Percentiles rank a stretch among this genome's conserved stretches.
Conservation (phyloP, 2,113 vertebrate genomes). For the Cynopterus brachyotis region DNA sequence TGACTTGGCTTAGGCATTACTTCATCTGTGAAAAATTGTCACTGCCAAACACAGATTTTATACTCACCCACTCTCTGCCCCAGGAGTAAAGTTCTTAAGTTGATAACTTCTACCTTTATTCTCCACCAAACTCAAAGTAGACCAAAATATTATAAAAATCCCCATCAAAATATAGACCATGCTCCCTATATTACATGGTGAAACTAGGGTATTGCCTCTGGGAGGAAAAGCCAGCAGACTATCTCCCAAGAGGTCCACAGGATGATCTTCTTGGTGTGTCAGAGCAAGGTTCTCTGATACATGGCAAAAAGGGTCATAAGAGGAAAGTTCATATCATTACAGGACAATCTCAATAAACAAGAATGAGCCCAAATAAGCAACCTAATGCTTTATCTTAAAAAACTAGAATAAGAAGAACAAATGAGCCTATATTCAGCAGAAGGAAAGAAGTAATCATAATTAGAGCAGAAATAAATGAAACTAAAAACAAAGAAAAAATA, state of each 20-base stretch:
- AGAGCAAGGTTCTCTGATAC: not conserved
- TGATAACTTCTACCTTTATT: not conserved
- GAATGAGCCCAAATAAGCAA: too few species aligned
- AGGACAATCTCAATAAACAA: too few species aligned
- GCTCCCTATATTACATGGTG: not conserved
- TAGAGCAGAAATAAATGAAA: too few species aligned
- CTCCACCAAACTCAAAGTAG: not conserved
- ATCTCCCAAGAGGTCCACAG: not conserved
- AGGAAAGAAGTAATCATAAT: too few species aligned
- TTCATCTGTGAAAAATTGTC: not conserved
- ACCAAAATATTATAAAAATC: not conserved
- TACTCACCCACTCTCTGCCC: not conserved
- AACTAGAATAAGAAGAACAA: too few species aligned
- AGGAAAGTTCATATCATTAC: too few species aligned
- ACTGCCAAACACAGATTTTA: not conserved
- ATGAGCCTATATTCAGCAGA: too few species aligned
- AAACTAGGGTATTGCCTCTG: not conserved
- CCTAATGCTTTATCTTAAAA: too few species aligned
- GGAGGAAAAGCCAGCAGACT: not conserved
- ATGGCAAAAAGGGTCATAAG: too few species aligned
- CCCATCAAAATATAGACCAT: not conserved
- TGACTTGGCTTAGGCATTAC: not conserved
- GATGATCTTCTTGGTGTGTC: not conserved
- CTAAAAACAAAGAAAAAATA: too few species aligned
- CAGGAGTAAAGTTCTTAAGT: not conserved